Conservation (phyloP, 2,888 invertebrate species). For the Erebia epiphron region DNA sequence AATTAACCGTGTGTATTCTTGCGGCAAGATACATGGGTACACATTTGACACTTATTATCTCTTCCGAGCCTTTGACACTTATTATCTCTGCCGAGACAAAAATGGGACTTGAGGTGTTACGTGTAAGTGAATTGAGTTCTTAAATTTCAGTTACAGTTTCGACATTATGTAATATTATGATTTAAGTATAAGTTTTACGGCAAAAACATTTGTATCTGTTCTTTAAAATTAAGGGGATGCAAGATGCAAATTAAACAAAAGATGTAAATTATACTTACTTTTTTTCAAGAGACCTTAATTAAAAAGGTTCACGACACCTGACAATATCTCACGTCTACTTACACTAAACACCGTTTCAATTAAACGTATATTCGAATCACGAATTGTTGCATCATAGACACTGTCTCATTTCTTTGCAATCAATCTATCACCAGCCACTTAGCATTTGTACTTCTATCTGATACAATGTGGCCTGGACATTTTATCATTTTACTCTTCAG, state of each 20-base stretch:
- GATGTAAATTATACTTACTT: neutral
- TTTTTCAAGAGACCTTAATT: neutral
- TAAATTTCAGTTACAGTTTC: no score
- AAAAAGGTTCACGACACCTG: conserved; percentile 48
- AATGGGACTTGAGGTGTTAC: no score
- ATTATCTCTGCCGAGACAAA: no score
- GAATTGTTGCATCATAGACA: conserved; percentile 56
- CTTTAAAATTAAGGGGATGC: no score
- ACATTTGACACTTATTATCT: no score
- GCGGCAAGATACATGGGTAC: no score
- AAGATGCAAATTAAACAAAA: no score
- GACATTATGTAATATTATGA: no score
- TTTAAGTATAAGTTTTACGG: no score
- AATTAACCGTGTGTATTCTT: no score
- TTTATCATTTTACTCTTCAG: conserved; percentile 21
- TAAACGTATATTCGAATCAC: conserved; percentile 50
- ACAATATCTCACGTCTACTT: conserved; percentile 36
- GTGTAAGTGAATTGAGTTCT: no score
- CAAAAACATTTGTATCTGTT: neutral
- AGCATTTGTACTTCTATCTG: conserved; percentile 15
- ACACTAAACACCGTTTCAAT: conserved; percentile 52
- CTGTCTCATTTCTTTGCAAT: conserved; percentile 41
- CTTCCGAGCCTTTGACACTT: no score
- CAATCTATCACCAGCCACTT: conserved; percentile 30
- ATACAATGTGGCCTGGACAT: conserved; percentile 52